phyloP scores from a whole-genome alignment of 2,888 invertebrate species.

The Pandemis corylana region DNA sequence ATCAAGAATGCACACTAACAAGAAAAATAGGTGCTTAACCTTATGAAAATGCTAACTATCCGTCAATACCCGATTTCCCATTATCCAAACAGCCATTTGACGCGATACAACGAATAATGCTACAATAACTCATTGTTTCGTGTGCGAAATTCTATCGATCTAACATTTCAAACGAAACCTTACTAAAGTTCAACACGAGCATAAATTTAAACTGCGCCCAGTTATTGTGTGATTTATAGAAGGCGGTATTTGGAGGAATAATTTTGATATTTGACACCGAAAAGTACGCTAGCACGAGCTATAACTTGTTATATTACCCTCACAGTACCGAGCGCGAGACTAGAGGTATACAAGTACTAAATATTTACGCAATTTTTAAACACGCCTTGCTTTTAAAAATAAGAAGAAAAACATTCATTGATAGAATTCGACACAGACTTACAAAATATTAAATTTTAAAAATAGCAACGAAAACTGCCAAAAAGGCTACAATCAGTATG shows the following conservation, averaged over 20 bases:
- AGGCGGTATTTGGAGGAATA: slow-evolving; percentile 26
- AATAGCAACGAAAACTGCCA: no score
- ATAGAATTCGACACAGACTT: no score
- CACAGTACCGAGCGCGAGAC: not conserved
- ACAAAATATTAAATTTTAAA: no score
- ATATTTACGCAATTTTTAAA: not conserved
- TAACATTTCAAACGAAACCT: slow-evolving; percentile 62
- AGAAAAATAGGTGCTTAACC: slow-evolving; percentile 33
- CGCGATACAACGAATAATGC: slow-evolving; percentile 54
- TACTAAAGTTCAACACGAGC: slow-evolving; percentile 67
- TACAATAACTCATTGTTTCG: slow-evolving; percentile 66
- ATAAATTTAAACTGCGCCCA: slow-evolving; percentile 64
- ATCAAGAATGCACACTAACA: slow-evolving; percentile 24
- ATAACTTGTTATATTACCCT: not conserved
- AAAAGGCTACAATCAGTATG: no score
- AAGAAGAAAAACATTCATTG: no score
- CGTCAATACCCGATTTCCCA: slow-evolving; percentile 41
- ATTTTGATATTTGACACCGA: not conserved
- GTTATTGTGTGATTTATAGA: slow-evolving; percentile 57
- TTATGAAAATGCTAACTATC: slow-evolving; percentile 17
- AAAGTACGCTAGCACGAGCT: slow-evolving; percentile 1
- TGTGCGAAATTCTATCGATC: slow-evolving; percentile 56
- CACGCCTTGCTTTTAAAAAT: no score
- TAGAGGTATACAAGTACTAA: not conserved
- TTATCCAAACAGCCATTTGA: slow-evolving; percentile 48